Evolutionary conservation across 2,113 vertebrate genomes (phyloP).

Genomic region (Dipodomys ordii): DNA sequence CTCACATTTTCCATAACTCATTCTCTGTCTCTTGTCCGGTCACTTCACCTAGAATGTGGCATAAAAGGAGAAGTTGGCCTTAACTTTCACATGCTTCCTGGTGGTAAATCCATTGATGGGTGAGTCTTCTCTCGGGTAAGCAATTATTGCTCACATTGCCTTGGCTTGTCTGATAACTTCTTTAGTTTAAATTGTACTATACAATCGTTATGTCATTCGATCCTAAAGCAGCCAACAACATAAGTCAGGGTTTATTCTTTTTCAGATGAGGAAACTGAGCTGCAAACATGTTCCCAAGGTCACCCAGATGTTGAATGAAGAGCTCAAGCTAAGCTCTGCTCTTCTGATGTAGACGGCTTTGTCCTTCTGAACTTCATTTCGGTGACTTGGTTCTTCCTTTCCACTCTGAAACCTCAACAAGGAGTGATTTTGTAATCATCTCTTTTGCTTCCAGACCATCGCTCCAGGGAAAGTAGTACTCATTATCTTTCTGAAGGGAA

Average conservation of each 20-base stretch:
- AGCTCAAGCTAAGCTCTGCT: constrained; percentile 9
- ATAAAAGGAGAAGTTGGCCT: background rate
- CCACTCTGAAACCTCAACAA: constrained; percentile 24
- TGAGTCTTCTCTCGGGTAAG: background rate
- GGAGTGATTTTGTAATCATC: constrained; percentile 20
- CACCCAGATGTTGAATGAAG: constrained; percentile 17
- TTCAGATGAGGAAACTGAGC: constrained; percentile 8
- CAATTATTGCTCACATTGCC: background rate
- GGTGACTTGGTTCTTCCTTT: background rate
- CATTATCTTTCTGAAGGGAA: constrained; percentile 76
- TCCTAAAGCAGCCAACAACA: background rate
- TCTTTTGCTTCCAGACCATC: constrained; percentile 39
- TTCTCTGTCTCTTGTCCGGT: background rate
- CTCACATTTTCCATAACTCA: background rate
- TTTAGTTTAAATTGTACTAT: background rate
- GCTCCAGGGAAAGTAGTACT: constrained; percentile 59
- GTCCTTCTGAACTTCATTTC: background rate
- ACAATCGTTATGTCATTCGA: background rate
- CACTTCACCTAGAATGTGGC: background rate
- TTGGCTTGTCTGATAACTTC: background rate
- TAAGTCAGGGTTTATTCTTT: background rate
- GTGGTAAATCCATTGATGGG: background rate
- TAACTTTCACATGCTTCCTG: background rate
- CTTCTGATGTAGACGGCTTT: background rate
- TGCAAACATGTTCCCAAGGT: constrained; percentile 20